These are phyloP conservation scores for Thripadectes ignobilis DNA, from an alignment of 2,797 vertebrate species.

Conservation along the genomic window DNA sequence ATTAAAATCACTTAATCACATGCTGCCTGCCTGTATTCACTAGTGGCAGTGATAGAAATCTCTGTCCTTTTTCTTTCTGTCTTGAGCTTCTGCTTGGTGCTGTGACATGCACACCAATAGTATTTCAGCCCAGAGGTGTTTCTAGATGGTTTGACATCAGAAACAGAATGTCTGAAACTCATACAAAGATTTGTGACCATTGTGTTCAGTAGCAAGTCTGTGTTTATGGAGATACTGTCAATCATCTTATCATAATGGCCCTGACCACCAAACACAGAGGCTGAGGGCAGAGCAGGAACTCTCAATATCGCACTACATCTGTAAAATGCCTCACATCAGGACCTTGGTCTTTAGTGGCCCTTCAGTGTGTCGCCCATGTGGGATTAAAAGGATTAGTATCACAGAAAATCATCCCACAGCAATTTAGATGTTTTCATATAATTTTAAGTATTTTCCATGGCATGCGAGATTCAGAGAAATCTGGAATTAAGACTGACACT, in stretches of 20 bases:
- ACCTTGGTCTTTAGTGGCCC: background rate
- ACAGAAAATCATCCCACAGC: background rate
- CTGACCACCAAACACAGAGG: background rate
- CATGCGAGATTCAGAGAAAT: background rate
- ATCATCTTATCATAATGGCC: background rate
- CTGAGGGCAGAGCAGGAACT: background rate
- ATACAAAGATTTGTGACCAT: background rate
- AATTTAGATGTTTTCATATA: background rate
- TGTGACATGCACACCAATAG: accelerated
- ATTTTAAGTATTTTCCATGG: background rate
- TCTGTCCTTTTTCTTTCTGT: background rate
- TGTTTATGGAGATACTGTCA: background rate
- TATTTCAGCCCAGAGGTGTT: background rate
- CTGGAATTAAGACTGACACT: background rate
- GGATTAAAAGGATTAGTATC: background rate
- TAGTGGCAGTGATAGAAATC: background rate
- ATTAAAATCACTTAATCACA: background rate
- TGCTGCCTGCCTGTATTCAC: background rate
- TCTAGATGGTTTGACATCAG: background rate
- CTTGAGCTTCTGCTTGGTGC: background rate
- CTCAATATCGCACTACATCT: too few species aligned
- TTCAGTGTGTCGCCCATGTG: accelerated
- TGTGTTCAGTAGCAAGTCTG: background rate
- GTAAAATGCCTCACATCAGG: background rate
- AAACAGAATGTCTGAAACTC: background rate